Percentiles rank a stretch among this genome's conserved stretches.
These are phyloP conservation scores for Berghia stephanieae DNA, from an alignment of 1,140 invertebrate genomes.

Conservation along the genomic window DNA sequence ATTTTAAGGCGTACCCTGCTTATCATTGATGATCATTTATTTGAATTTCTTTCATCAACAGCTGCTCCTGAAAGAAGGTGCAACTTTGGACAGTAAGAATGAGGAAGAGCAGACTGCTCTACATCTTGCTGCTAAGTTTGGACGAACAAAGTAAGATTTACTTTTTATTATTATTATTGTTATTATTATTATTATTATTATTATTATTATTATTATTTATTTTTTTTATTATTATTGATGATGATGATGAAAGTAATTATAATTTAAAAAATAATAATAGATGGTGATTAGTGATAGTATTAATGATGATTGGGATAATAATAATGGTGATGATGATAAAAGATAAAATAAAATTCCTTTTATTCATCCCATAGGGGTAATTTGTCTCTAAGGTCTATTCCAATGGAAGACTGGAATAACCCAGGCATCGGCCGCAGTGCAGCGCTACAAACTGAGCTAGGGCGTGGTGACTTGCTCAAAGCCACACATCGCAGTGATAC, in stretches of 20 bases:
- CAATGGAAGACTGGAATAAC: no score
- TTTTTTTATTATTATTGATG: not conserved
- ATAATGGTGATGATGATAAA: not conserved
- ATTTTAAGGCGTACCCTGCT: no score
- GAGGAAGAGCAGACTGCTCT: conserved; percentile 70
- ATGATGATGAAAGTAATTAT: no score
- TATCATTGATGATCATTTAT: no score
- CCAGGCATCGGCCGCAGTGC: no score
- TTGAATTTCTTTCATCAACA: conserved; percentile 37
- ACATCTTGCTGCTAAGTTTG: conserved; percentile 68
- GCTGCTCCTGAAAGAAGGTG: conserved; percentile 63
- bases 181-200: not conserved
- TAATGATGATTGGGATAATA: no score
- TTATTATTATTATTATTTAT: not conserved
- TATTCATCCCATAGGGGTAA: no score
- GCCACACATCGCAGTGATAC: not conserved
- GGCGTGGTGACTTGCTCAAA: no score
- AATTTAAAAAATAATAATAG: no score
- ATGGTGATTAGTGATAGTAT: no score
- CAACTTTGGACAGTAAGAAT: conserved; percentile 67
- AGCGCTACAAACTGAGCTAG: no score
- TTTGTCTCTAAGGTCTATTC: no score
- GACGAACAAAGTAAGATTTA: conserved; percentile 65
- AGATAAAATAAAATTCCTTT: not conserved
- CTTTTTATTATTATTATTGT: not conserved